Base-by-base conservation (phyloP, 2,797 vertebrate genomes). In the Cuniculus paca region DNA sequence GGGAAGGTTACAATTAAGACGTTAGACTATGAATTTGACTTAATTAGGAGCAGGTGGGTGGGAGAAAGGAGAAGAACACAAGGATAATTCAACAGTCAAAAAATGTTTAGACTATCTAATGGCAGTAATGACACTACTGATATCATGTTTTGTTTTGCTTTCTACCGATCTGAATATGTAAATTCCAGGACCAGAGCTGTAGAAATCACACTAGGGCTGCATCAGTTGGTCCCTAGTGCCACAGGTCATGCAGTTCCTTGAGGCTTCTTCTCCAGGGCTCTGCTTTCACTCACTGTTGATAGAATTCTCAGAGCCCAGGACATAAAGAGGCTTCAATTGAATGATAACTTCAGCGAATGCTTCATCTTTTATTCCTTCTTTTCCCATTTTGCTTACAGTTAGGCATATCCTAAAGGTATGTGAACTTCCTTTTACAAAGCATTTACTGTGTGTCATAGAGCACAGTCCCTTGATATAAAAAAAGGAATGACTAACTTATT, bases 351-450 rank as follows among this genome's bases (percentile, higher is more conserved):
- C 31, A 90, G 95, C 95, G 94, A 97, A 82, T 84, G 96, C 96
- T 97, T 98, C 93, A 97, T 98, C 96, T 97, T 72, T 63, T 92
- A 95, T 79, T 94, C 96, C 90, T 97, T 95, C 94, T 97, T 95
- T 97, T 97, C 96, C 95, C 94, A 74, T 92, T 97, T 96, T 97
- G 97, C 97, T 97, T 97, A 95, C 95, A 92, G 91, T 85, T 61
- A 0, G 96, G 93, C 97, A 97, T 98, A 97, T 97, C 97, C 97
- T 97, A 97, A 92, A 97, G 97, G 97, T 96, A 98, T 97, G 88
- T 98, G 97, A 98, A 97, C 97, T 97, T 93, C 89, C 97, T 92
- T 97, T 97, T 96, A 94, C 85, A 61, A 81, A 97, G 96, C 97
- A 88, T 96, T 97, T 95, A 96, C 95, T 72, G 74, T 14, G 77